phyloP scores from a whole-genome alignment of 2,888 invertebrate species.

The Prenolepis imparis region DNA sequence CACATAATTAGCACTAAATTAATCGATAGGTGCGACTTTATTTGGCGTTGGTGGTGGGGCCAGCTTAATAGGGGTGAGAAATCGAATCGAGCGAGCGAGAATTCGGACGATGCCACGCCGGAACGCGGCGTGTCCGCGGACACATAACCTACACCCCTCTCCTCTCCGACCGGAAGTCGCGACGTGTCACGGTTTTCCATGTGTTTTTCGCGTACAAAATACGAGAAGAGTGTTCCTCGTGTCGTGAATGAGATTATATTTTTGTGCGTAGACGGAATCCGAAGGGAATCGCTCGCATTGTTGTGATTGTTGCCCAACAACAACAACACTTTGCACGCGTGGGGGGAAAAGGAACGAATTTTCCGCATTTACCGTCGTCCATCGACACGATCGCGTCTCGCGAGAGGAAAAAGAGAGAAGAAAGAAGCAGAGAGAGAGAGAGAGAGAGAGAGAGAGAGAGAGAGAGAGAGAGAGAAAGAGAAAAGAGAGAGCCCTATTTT shows the following conservation, averaged over 20 bases:
- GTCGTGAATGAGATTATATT: neutral
- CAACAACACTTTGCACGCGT: no score
- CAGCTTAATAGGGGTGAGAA: no score
- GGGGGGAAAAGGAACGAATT: neutral
- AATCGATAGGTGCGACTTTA: no score
- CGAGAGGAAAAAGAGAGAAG: neutral
- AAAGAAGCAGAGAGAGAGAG: neutral
- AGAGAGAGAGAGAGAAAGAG: no score
- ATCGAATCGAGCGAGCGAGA: no score
- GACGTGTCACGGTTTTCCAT: neutral
- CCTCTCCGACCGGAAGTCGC: neutral
- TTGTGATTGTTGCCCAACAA: no score
- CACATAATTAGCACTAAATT: no score
- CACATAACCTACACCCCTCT: neutral
- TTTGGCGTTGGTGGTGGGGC: no score
- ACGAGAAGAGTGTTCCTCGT: neutral
- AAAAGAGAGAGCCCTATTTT: slow-evolving; percentile 44
- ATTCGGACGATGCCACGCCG: slow-evolving; percentile 9
- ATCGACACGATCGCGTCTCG: slow-evolving; percentile 32
- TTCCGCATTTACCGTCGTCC: slow-evolving; percentile 34
- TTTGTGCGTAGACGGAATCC: neutral
- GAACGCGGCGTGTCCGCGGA: neutral
- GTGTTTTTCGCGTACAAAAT: neutral
- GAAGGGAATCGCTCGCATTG: no score
- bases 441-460: slow-evolving; percentile 19